Evolutionary conservation across 1,140 invertebrate genomes (phyloP).

Genomic region (Drosophila ananassae): DNA sequence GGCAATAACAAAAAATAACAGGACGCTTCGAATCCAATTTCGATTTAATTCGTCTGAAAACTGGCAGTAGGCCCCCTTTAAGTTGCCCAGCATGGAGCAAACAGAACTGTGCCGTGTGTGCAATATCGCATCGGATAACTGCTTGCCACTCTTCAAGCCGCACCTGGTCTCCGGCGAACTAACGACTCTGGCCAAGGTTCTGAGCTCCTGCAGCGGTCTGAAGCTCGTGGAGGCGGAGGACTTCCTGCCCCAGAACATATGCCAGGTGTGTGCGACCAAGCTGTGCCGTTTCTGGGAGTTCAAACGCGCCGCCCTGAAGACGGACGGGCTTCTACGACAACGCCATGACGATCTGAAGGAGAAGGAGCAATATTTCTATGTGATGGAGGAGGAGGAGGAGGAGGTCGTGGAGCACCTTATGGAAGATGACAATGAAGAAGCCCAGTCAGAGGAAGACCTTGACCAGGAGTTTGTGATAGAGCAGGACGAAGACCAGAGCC

Average conservation of each 20-base stretch:
- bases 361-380: neutral
- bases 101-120: constrained; percentile 53
- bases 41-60: neutral
- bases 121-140: constrained; percentile 23
- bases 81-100: neutral
- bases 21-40: neutral
- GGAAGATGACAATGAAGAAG: neutral
- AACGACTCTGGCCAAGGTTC: constrained; percentile 48
- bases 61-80: neutral
- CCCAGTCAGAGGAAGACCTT: neutral
- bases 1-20: neutral
- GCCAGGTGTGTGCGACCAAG: constrained; percentile 22
- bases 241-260: constrained; percentile 56
- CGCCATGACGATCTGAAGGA: constrained; percentile 13
- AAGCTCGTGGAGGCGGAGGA: constrained; percentile 46
- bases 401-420: neutral
- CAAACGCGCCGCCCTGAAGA: constrained; percentile 25
- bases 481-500: too few relatives aligned
- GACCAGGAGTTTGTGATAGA: too few relatives aligned
- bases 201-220: constrained; percentile 56
- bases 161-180: constrained; percentile 39
- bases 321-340: constrained; percentile 34
- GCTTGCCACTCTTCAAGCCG: constrained; percentile 36
- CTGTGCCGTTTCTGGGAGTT: constrained; percentile 34
- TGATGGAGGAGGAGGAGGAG: neutral